Base-by-base conservation (phyloP, 2,888 invertebrate genomes). In the Parnassius glacialis region DNA sequence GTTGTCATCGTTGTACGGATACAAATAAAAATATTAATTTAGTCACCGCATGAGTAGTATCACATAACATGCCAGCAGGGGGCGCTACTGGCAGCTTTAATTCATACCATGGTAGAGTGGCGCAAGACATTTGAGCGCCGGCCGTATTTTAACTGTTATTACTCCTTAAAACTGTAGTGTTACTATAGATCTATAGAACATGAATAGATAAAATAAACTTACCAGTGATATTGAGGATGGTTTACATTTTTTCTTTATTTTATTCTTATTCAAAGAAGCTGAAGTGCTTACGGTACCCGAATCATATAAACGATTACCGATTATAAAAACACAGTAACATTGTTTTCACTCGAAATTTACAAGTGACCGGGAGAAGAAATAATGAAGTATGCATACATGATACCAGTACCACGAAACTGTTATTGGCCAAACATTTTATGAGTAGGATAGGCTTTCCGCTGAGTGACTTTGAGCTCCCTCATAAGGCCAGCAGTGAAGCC, bases 81-180 rank as follows among this genome's bases (percentile, higher is more conserved):
- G 89, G 84, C 80, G 89, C 90, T 90, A 90, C 90, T 74, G 87
- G 80, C 70, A 77, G 75, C 74, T 74, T 72, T 81, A 81, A 81
- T 82, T 83, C 81, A 84, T 74, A 70, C 66, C 66, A 67, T 64
- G 66, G 64, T 64, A 66, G 65, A 68, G 71, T 68, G 71, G 70
- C 72, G 75, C 68, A 73, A 73, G 74, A 73, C 70, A 65, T 67
- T 63, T 68, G 64, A 68, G 65, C 71, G 72, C 70, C 72, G 76
- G 65, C 72, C 80, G 78, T 84, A 82, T 80, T 79, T 84, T 76
- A 80, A 74, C 71, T 73, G 78, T 84, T 83, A 85, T 84, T 84
- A 84, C 83, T 80, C 81, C 83, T 83, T 82, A 85, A 85, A 87
- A 82, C 75, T 79, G 78, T 79, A 74, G 72, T 83, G 78, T 83